Base-by-base conservation (phyloP, 64 coral and sea anemone species). In the Porites lutea region DNA sequence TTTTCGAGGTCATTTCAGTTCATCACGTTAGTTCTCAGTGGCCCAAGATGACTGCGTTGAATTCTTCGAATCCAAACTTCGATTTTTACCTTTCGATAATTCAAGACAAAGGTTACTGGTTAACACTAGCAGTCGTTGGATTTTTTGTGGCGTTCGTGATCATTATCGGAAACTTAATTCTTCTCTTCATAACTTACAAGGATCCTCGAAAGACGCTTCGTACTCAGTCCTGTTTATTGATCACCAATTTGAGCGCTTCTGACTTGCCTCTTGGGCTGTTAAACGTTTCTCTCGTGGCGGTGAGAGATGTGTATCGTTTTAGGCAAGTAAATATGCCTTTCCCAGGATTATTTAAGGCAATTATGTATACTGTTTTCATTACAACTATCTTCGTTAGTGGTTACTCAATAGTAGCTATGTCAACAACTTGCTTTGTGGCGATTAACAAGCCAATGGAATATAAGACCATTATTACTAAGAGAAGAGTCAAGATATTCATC, bases 371-470 rank as follows among this genome's bases (percentile, higher is more conserved):
- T 0, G 78, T 62, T 14, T 8, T 62, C 3, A 63, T 6, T 13
- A 62, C 78, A 3, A 81, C 78, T 18, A 8, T 81, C 1, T 81
- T 81, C 55, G 78, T 63, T 3, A 81, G 78, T 37, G 3, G 78
- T 8, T 45, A 81, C 63, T 59, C 78, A 6, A 81, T 81, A 59
- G 63, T 81, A 0, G 78, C 78, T 7, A 62, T 81, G 78, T 63
- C 78, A 15, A 5, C 14, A 27, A 81, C 57, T 59, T 81, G 78
- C 62, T 81, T 62, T 63, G 55, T 81, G 4, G 78, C 78, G 12
- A 81, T 81, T 27, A 81, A 14, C 57, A 46, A 62, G 22, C 78
- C 78, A 3, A 81, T 81, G 55, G 78, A 81, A 63, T 81, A 81
- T 44, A 81, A 81, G 9, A 16, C 78, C 1, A 81, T 81, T 1